Conservation (phyloP, 2,113 vertebrate species). For the Thamnophis sirtalis region DNA sequence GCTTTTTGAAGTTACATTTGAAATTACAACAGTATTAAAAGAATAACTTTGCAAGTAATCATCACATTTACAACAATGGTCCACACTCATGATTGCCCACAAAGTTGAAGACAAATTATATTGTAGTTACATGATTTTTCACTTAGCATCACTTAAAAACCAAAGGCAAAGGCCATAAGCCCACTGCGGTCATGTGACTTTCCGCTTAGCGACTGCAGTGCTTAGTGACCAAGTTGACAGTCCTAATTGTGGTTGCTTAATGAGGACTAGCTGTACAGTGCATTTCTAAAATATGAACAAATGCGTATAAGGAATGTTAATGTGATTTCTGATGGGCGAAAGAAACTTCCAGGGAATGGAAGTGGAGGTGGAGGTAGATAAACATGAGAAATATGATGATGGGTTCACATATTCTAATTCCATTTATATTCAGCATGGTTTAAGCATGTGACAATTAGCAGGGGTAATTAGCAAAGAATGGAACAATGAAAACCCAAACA, state of each 20-base stretch:
- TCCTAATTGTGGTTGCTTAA: not conserved
- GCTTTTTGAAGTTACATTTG: not conserved
- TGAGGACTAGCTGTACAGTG: not conserved
- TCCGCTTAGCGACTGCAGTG: not conserved
- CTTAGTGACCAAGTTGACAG: not conserved
- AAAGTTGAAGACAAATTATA: not conserved
- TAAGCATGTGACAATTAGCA: not conserved
- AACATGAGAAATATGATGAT: not conserved
- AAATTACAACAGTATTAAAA: not conserved
- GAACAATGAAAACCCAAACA: not conserved
- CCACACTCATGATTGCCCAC: not conserved
- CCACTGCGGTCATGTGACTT: not conserved
- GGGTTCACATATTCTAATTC: not conserved
- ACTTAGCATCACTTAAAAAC: not conserved
- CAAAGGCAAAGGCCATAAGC: not conserved
- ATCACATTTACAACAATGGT: not conserved
- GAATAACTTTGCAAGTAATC: not conserved
- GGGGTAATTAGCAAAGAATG: not conserved
- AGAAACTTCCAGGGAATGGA: not conserved
- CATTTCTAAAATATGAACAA: not conserved
- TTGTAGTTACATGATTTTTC: not conserved
- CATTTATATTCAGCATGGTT: not conserved
- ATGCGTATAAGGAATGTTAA: not conserved
- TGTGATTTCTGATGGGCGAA: not conserved
- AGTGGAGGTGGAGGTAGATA: not conserved